Evolutionary conservation across 2,113 vertebrate species (phyloP).

Genomic region (Mastomys natalensis): DNA sequence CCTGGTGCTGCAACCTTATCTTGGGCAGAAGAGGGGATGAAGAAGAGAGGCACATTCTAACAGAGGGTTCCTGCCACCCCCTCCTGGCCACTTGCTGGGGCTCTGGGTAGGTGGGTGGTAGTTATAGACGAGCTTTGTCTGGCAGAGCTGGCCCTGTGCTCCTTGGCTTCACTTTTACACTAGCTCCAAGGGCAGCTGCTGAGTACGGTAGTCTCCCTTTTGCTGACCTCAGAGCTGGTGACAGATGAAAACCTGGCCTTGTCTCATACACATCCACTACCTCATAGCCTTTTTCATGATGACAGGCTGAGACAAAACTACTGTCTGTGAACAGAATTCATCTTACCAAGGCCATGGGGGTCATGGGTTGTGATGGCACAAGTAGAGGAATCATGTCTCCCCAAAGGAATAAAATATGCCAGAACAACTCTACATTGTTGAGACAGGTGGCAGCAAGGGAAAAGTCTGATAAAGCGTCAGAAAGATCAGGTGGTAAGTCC

Average conservation of each 20-base stretch:
- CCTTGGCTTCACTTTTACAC: neutral
- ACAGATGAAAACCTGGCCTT: neutral
- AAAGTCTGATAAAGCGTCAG: neutral
- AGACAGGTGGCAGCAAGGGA: neutral
- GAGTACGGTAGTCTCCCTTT: conserved; percentile 16
- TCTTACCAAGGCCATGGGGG: neutral
- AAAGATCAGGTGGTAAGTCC: neutral
- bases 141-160: neutral
- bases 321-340: neutral
- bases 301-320: neutral
- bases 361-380: neutral
- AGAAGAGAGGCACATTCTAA: neutral
- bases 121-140: neutral
- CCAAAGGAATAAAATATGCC: neutral
- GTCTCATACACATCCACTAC: neutral
- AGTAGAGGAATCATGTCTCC: neutral
- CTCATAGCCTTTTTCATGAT: neutral
- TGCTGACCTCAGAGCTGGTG: conserved; percentile 6
- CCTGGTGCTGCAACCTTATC: neutral
- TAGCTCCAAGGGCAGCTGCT: neutral
- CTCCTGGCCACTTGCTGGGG: neutral
- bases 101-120: neutral
- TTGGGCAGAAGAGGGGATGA: neutral
- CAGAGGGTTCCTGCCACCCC: neutral
- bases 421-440: neutral